A percentile compares a stretch with the other conserved stretches of the same genome.
phyloP scores from a whole-genome alignment of 35 echinoderm and acorn worm species.

The Lytechinus pictus region DNA sequence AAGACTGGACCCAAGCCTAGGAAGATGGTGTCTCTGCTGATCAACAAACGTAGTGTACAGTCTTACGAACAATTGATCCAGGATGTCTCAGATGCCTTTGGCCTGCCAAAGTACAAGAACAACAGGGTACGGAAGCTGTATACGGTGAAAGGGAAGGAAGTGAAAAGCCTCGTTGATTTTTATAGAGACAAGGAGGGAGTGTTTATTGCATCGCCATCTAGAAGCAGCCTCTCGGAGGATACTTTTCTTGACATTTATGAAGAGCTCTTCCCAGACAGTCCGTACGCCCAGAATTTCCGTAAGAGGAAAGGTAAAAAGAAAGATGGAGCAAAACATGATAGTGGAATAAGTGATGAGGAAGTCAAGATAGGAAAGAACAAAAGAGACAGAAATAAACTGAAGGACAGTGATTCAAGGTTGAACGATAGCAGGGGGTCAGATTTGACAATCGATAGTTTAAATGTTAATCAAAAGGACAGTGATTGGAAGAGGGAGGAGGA shows the following conservation, averaged over 20 bases:
- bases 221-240: conserved; percentile 66
- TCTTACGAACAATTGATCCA: conserved; percentile 85
- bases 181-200: conserved; percentile 82
- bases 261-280: conserved; percentile 74
- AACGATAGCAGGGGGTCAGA: conserved; percentile 50
- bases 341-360: conserved; percentile 73
- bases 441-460: not conserved
- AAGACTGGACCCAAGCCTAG: conserved; percentile 82
- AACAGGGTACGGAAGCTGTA: conserved; percentile 84
- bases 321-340: conserved; percentile 75
- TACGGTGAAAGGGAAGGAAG: conserved; percentile 83
- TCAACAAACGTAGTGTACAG: conserved; percentile 90
- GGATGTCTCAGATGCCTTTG: conserved; percentile 93
- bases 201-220: conserved; percentile 76
- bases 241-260: conserved; percentile 75
- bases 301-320: conserved; percentile 68
- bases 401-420: conserved; percentile 46
- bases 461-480: conserved; percentile 4
- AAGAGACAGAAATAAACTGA: not conserved
- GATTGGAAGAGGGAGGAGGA: conserved; percentile 46
- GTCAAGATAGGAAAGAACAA: conserved; percentile 60
- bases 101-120: conserved; percentile 84
- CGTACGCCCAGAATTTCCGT: conserved; percentile 54
- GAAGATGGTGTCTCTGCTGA: conserved; percentile 82
- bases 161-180: conserved; percentile 85